Percentiles rank a stretch among this genome's conserved stretches.
phyloP scores from a whole-genome alignment of 2,888 invertebrate genomes.

The Stenotaenia linearis region DNA sequence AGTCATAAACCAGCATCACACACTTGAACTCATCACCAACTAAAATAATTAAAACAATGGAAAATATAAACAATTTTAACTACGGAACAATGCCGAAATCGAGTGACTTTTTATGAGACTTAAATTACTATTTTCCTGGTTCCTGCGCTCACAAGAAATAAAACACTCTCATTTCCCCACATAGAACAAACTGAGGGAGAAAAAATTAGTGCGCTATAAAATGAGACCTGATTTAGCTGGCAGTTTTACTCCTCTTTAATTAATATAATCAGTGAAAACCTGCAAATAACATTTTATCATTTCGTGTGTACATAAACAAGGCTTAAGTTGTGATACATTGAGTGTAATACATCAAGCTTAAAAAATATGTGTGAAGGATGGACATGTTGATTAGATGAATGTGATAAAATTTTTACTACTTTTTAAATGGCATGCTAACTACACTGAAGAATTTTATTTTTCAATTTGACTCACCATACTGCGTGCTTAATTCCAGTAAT shows the following conservation, averaged over 20 bases:
- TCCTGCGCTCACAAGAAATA: background rate
- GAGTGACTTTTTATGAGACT: background rate
- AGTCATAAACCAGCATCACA: too few relatives aligned
- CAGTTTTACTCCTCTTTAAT: background rate
- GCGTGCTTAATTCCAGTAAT: background rate
- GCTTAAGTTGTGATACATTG: background rate
- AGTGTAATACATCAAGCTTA: background rate
- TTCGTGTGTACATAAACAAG: background rate
- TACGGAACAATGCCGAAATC: background rate
- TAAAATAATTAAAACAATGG: too few relatives aligned
- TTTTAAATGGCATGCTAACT: background rate
- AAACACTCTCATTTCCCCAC: background rate
- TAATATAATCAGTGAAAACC: background rate
- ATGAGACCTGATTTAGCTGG: background rate
- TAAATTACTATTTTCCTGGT: background rate
- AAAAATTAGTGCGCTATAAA: background rate
- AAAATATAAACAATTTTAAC: background rate
- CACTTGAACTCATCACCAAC: too few relatives aligned
- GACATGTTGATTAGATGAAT: background rate
- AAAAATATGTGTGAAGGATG: background rate
- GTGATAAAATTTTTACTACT: background rate
- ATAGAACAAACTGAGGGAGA: background rate
- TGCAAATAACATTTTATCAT: background rate
- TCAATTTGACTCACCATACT: background rate
- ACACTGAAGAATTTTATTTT: background rate